phyloP scores from a whole-genome alignment of 2,113 vertebrate genomes.

The Embiotoca jacksoni region DNA sequence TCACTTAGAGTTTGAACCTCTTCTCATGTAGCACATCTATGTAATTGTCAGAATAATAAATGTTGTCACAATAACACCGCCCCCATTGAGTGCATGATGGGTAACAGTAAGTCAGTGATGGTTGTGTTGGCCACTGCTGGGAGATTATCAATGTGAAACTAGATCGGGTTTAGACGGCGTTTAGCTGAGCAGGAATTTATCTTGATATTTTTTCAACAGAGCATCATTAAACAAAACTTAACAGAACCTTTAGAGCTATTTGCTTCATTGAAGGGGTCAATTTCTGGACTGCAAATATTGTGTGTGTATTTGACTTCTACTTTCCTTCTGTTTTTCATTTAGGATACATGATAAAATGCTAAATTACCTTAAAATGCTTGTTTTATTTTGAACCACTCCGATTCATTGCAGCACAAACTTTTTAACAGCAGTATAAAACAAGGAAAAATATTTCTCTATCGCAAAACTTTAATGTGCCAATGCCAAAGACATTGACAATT shows the following conservation, averaged over 20 bases:
- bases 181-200: conserved; percentile 7
- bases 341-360: not conserved
- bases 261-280: not conserved
- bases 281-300: not conserved
- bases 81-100: conserved; percentile 26
- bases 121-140: conserved; percentile 8
- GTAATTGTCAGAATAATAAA: conserved; percentile 61
- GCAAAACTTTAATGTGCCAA: not conserved
- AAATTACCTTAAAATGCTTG: not conserved
- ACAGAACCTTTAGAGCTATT: conserved; percentile 12
- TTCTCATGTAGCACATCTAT: conserved; percentile 54
- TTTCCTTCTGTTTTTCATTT: conserved; percentile 15
- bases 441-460: not conserved
- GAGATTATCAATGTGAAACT: conserved; percentile 4
- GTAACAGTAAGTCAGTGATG: conserved; percentile 6
- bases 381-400: not conserved
- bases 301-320: not conserved
- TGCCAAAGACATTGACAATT: not conserved
- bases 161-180: not conserved
- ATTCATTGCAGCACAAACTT: not conserved
- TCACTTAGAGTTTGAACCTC: conserved; percentile 38
- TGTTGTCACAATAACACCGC: conserved; percentile 41
- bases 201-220: conserved; percentile 18
- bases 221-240: conserved; percentile 35
- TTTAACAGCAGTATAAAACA: not conserved